These are phyloP conservation scores for Notechis scutatus DNA, from an alignment of 2,113 vertebrate genomes.

Conservation along the genomic window DNA sequence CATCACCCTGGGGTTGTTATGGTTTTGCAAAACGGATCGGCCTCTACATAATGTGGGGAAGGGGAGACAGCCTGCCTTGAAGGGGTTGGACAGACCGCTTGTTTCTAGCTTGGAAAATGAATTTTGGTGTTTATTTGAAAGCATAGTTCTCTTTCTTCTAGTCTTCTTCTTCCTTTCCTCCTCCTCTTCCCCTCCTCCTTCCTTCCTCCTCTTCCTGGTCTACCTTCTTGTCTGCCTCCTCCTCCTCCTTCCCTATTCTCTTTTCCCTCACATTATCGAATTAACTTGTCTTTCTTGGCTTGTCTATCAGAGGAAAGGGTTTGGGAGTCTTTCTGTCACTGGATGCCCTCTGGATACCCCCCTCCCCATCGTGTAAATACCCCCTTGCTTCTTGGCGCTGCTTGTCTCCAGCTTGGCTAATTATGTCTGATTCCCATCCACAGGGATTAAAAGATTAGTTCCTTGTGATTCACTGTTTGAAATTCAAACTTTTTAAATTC, in stretches of 20 bases:
- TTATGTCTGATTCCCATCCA: constrained; percentile 11
- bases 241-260: background rate
- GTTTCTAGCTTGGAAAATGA: background rate
- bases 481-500: constrained; percentile 28
- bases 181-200: no score
- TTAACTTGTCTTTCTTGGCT: background rate
- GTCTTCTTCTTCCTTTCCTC: background rate
- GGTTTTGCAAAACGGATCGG: constrained; percentile 56
- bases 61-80: constrained; percentile 21
- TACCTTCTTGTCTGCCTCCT: no score
- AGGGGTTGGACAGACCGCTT: constrained; percentile 13
- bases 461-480: constrained; percentile 37
- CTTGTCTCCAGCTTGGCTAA: background rate
- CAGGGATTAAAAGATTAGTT: constrained; percentile 16
- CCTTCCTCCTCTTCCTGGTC: background rate
- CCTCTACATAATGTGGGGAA: constrained; percentile 34
- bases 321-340: background rate
- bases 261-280: background rate
- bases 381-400: background rate
- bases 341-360: background rate
- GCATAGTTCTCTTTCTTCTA: background rate
- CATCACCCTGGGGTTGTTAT: constrained; percentile 26
- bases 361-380: background rate
- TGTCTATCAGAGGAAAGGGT: background rate
- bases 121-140: background rate